phyloP scores from a whole-genome alignment of 1,140 invertebrate species.

The Caerostris extrusa region DNA sequence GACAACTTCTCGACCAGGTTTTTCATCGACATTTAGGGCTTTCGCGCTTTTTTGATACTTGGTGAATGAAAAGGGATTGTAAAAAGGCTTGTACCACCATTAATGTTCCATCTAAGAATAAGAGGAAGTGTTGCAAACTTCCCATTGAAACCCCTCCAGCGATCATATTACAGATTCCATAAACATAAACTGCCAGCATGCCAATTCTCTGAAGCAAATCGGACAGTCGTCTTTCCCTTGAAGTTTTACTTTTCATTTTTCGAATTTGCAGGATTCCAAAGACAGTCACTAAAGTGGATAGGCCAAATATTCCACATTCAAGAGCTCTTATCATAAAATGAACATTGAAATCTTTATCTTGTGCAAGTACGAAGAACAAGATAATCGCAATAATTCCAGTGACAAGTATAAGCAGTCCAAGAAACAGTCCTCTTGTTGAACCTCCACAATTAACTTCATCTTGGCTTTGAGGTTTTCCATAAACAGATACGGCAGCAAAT shows the following conservation, averaged over 20 bases:
- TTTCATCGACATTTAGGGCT: slow-evolving; percentile 76
- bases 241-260: slow-evolving; percentile 79
- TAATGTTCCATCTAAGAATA: slow-evolving; percentile 82
- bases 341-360: slow-evolving; percentile 83
- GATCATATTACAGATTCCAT: slow-evolving; percentile 84
- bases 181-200: slow-evolving; percentile 83
- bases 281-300: slow-evolving; percentile 83
- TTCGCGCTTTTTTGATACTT: slow-evolving; percentile 73
- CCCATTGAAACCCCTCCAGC: slow-evolving; percentile 80
- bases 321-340: slow-evolving; percentile 81
- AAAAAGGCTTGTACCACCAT: slow-evolving; percentile 83
- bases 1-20: slow-evolving; percentile 85
- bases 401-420: slow-evolving; percentile 85
- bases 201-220: slow-evolving; percentile 82
- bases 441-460: slow-evolving; percentile 83
- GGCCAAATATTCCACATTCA: slow-evolving; percentile 79
- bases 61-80: slow-evolving; percentile 78
- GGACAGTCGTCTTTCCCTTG: slow-evolving; percentile 40
- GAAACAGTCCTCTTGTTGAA: slow-evolving; percentile 85
- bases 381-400: slow-evolving; percentile 85
- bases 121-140: slow-evolving; percentile 81
- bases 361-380: slow-evolving; percentile 85
- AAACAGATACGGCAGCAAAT: slow-evolving; percentile 50
- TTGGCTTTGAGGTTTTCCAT: slow-evolving; percentile 41
- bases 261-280: slow-evolving; percentile 81